Evolutionary conservation across 1,140 invertebrate genomes (phyloP).

Genomic region (Armadillidium nasatum): DNA sequence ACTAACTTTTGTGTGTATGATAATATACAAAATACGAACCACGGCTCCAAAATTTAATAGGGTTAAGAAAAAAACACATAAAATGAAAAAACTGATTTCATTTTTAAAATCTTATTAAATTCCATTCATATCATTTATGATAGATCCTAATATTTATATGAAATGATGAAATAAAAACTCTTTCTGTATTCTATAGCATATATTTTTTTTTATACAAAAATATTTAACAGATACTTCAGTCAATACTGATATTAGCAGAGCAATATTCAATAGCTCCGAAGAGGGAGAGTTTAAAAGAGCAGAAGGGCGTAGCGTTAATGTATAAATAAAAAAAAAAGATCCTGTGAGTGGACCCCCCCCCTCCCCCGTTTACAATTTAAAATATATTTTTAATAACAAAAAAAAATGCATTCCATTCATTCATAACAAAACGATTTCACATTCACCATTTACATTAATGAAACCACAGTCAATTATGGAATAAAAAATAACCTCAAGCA

Average conservation of each 20-base stretch:
- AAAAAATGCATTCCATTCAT: background rate
- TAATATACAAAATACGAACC: too few species aligned
- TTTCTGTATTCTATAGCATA: background rate
- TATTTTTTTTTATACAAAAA: conserved; percentile 12
- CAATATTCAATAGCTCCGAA: background rate
- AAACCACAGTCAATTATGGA: conserved; percentile 1
- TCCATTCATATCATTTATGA: background rate
- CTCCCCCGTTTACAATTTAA: background rate
- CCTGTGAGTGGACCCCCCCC: background rate
- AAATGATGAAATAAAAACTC: background rate
- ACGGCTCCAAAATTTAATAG: background rate
- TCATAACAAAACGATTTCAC: background rate
- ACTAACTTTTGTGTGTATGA: too few species aligned
- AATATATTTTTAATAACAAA: background rate
- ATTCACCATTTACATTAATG: background rate
- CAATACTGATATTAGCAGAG: conserved; percentile 7
- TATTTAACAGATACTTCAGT: conserved; percentile 8
- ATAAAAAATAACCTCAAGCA: background rate
- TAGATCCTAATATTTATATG: background rate
- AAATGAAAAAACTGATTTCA: background rate
- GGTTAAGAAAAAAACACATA: background rate
- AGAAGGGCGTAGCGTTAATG: background rate
- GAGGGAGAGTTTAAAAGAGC: background rate
- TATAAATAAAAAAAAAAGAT: background rate
- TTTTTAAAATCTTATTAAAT: conserved; percentile 1